A percentile compares a stretch with the other conserved stretches of the same genome.
Evolutionary conservation across 1,140 invertebrate genomes (phyloP).

Genomic region (Hyphantria cunea): DNA sequence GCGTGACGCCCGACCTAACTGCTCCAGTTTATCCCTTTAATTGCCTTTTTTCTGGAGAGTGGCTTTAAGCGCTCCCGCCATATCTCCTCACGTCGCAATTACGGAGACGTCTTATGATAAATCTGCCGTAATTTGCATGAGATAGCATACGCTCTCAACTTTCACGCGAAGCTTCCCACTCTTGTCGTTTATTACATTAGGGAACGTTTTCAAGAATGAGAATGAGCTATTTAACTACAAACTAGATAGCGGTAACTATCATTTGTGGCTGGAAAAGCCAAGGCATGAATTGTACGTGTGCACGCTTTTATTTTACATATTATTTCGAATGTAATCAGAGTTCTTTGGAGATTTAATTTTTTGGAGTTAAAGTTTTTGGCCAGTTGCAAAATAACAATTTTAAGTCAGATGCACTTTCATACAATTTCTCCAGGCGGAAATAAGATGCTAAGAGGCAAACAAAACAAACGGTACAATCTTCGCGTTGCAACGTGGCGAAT

Average conservation of each 20-base stretch:
- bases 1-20: slow-evolving; percentile 69
- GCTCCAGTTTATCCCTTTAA: slow-evolving; percentile 79
- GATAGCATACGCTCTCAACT: slow-evolving; percentile 81
- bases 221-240: slow-evolving; percentile 77
- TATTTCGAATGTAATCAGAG: slow-evolving; percentile 18
- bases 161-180: slow-evolving; percentile 75
- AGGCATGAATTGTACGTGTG: slow-evolving; percentile 14
- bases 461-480: slow-evolving; percentile 76
- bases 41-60: slow-evolving; percentile 78
- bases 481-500: slow-evolving; percentile 74
- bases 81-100: slow-evolving; percentile 81
- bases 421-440: slow-evolving; percentile 70
- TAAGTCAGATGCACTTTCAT: slow-evolving; percentile 52
- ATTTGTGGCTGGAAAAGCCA: slow-evolving; percentile 39
- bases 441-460: slow-evolving; percentile 76
- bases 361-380: slow-evolving; percentile 44
- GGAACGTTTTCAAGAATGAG: slow-evolving; percentile 75
- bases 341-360: slow-evolving; percentile 17
- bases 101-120: slow-evolving; percentile 81
- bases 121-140: slow-evolving; percentile 81
- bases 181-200: slow-evolving; percentile 79
- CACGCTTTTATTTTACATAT: slow-evolving; percentile 19
- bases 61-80: slow-evolving; percentile 70
- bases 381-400: slow-evolving; percentile 66
- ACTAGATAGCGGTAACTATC: slow-evolving; percentile 65